Percentiles rank a stretch among this genome's conserved stretches.
Evolutionary conservation across 1,140 invertebrate species (phyloP).

Genomic region (Anoplophora glabripennis): DNA sequence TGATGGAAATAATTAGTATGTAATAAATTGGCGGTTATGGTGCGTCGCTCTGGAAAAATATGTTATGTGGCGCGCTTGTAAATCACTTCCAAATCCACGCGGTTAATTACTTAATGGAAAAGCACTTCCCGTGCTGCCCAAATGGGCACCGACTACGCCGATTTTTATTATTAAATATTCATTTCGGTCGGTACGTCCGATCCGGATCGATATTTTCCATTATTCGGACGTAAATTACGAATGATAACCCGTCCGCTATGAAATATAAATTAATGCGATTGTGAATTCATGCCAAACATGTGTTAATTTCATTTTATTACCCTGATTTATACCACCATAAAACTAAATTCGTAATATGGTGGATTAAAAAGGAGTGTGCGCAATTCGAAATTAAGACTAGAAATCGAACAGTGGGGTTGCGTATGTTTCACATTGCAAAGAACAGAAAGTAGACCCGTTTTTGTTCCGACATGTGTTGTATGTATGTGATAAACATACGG

Average conservation of each 20-base stretch:
- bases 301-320: constrained; percentile 39
- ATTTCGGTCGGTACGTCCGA: constrained; percentile 18
- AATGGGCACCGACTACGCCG: background rate
- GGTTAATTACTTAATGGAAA: constrained; percentile 32
- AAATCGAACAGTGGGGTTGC: too few species aligned
- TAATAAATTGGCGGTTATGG: background rate
- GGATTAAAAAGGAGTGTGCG: constrained; percentile 18
- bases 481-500: too few species aligned
- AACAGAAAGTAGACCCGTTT: too few species aligned
- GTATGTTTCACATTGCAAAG: too few species aligned
- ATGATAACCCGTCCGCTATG: constrained; percentile 27
- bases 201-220: constrained; percentile 24
- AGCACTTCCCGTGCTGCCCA: constrained; percentile 12
- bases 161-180: constrained; percentile 26
- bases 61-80: constrained; percentile 1
- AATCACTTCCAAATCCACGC: constrained; percentile 20
- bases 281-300: constrained; percentile 33
- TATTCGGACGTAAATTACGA: constrained; percentile 26
- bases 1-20: constrained; percentile 1
- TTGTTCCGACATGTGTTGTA: too few species aligned
- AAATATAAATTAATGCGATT: constrained; percentile 30
- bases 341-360: constrained; percentile 29
- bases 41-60: background rate
- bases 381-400: too few species aligned
- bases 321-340: constrained; percentile 32